Conservation (phyloP, 1,140 invertebrate species). For the Oryctes rhinoceros region DNA sequence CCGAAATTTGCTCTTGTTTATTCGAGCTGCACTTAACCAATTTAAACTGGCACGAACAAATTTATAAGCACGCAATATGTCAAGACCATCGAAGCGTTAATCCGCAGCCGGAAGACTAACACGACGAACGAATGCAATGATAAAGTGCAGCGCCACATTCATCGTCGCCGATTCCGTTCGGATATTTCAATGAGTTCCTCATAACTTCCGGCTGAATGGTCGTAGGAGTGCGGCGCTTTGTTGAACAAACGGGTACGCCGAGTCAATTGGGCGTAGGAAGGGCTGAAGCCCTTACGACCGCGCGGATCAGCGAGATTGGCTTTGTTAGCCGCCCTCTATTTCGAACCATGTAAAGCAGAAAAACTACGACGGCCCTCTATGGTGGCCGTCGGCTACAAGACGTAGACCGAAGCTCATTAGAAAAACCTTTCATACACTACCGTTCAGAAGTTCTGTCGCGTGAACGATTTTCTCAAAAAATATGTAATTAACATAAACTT, state of each 20-base stretch:
- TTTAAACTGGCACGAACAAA: constrained; percentile 22
- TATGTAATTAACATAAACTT: too few species aligned
- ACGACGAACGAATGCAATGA: constrained; percentile 46
- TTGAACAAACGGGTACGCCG: constrained; percentile 50
- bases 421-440: too few species aligned
- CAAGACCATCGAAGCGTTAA: constrained; percentile 44
- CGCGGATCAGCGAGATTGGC: constrained; percentile 55
- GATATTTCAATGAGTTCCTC: constrained; percentile 56
- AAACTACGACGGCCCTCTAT: constrained; percentile 40
- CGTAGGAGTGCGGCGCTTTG: constrained; percentile 49
- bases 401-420: not conserved
- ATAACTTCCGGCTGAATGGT: constrained; percentile 55
- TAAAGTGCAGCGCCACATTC: constrained; percentile 46
- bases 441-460: too few species aligned
- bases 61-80: constrained; percentile 38
- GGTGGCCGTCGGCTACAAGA: not conserved
- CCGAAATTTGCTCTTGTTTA: too few species aligned
- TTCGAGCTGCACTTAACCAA: not conserved
- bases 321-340: constrained; percentile 53
- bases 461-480: too few species aligned
- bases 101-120: constrained; percentile 47
- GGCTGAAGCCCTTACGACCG: constrained; percentile 48
- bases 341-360: constrained; percentile 49
- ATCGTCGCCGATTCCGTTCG: constrained; percentile 46
- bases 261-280: constrained; percentile 56